These are phyloP conservation scores for Drosophila murphyi DNA, from an alignment of 1,140 invertebrate species.

Conservation along the genomic window DNA sequence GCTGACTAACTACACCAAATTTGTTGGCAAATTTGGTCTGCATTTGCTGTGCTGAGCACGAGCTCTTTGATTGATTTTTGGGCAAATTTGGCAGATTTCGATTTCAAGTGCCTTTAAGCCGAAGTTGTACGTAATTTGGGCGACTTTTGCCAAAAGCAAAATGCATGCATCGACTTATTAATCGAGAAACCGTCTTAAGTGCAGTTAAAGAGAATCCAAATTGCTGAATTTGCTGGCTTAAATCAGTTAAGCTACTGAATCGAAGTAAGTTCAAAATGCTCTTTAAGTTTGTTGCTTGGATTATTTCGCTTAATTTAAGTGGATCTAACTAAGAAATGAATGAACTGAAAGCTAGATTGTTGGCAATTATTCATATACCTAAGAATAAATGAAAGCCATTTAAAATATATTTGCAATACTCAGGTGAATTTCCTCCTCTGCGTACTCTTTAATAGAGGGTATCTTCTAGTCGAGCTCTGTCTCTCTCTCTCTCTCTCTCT, in stretches of 20 bases:
- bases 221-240: neutral
- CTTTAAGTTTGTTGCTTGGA: neutral
- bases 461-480: too few species aligned
- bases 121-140: neutral
- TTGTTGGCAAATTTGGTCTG: conserved; percentile 29
- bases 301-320: neutral
- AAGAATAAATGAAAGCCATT: too few species aligned
- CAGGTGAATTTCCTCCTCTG: too few species aligned
- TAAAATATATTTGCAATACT: too few species aligned
- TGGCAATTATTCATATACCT: too few species aligned
- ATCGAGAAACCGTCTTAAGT: neutral
- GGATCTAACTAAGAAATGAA: neutral
- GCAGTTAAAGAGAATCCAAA: conserved; percentile 3
- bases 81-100: conserved; percentile 25
- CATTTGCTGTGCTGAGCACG: conserved; percentile 20
- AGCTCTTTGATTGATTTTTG: conserved; percentile 44
- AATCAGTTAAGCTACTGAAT: neutral
- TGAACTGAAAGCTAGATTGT: too few species aligned
- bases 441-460: too few species aligned
- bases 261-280: neutral
- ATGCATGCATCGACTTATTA: neutral
- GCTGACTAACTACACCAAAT: conserved; percentile 23
- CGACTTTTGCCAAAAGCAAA: neutral
- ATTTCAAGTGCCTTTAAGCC: conserved; percentile 2
- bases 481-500: too few species aligned